Evolutionary conservation across 2,888 invertebrate genomes (phyloP), one percentile per base, ranked within the genome.

Genomic region (Odontomyia ornata): DNA sequence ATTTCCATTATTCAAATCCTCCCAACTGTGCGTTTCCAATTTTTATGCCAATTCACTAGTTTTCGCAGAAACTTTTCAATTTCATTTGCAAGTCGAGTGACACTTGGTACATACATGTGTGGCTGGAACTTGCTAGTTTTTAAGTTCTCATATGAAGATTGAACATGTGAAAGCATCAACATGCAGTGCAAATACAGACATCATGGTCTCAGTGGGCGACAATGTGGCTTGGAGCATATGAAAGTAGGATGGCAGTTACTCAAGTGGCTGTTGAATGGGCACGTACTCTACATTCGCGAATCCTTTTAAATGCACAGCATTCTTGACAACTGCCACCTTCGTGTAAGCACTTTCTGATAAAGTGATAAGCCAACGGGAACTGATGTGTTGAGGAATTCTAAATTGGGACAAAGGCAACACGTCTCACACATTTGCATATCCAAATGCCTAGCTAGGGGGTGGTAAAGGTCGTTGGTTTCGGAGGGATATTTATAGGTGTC

Each of bases 331-430:
- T 46, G 46, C n/a, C 69, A 69, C 43, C 69, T 69, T 69, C n/a
- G 21, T 69, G 47, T 69, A 69, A 69, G 69, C 47, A 47, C 69
- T 69, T 46, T 69, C 69, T 69, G 69, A 69, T 69, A 69, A 69
- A 69, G 69, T 69, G 69, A 69, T 69, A 69, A 69, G 69, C 47
- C 25, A 18, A 15, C 21, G 43, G 11, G 65, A 36, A 36, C n/a
- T n/a, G 65, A 36, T 23, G 69, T 47, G 69, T 9, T 30, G 47
- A 47, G 46, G 69, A 69, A 47, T 69, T 30, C 27, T 7, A 46
- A 69, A 69, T 46, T 69, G 25, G 47, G 47, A 46, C 69, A 69
- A 46, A 69, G 30, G 69, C 69, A 23, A 47, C 69, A 67, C 46
- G 46, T 67, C 64, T 36, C 11, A n/a, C 23, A 69, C 46, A 43